A percentile compares a stretch with the other conserved stretches of the same genome.
These are phyloP conservation scores for Solea senegalensis DNA, from an alignment of 2,113 vertebrate genomes.

Conservation along the genomic window DNA sequence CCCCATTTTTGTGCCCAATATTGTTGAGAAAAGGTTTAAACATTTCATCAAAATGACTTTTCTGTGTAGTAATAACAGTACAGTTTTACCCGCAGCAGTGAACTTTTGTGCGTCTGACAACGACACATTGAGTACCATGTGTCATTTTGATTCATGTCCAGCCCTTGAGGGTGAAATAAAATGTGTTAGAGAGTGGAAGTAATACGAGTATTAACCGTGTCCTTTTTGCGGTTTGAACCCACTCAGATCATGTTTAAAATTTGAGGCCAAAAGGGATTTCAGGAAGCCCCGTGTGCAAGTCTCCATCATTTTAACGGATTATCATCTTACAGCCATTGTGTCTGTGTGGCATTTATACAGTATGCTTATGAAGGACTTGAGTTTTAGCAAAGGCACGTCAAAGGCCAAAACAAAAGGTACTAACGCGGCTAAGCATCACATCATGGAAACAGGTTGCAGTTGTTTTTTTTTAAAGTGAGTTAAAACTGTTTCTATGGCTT, in stretches of 20 bases:
- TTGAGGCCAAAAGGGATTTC: too few species aligned
- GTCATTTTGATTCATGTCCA: slow-evolving; percentile 6
- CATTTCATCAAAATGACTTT: too few species aligned
- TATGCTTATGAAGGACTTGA: slow-evolving; percentile 12
- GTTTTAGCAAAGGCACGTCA: slow-evolving; percentile 49
- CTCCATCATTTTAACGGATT: slow-evolving; percentile 1
- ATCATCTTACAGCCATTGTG: slow-evolving; percentile 22
- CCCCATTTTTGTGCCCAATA: not conserved
- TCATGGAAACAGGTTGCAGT: slow-evolving; percentile 13
- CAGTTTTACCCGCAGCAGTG: too few species aligned
- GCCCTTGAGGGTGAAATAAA: slow-evolving; percentile 37
- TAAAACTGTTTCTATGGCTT: slow-evolving; percentile 39
- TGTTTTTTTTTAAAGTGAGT: not conserved
- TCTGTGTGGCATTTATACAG: not conserved
- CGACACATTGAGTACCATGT: not conserved
- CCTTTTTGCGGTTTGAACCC: not conserved
- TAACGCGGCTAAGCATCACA: not conserved
- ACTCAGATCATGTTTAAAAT: too few species aligned
- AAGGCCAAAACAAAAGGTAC: slow-evolving; percentile 21
- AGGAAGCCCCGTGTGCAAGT: not conserved
- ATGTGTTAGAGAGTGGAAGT: too few species aligned
- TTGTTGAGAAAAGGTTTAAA: not conserved
- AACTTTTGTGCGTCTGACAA: too few species aligned
- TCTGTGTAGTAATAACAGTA: too few species aligned
- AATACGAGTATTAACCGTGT: too few species aligned